Conservation (phyloP, 2,113 vertebrate genomes). For the Vanacampus margaritifer region DNA sequence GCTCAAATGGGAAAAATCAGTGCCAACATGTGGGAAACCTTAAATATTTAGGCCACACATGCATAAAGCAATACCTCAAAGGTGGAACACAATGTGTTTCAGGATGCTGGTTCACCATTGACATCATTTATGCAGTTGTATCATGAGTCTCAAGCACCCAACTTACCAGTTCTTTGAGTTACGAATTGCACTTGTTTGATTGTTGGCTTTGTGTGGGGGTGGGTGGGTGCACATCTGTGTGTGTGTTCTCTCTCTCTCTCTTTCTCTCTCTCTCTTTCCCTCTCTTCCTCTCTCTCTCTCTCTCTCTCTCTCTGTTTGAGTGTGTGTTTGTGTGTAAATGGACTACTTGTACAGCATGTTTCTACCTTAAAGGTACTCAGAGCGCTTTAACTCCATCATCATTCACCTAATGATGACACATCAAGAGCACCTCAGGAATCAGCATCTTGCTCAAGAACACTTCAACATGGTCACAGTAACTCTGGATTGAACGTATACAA, state of each 20-base stretch:
- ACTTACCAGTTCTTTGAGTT: background rate
- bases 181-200: background rate
- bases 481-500: background rate
- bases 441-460: background rate
- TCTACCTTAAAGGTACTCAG: background rate
- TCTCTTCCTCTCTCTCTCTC: too few species aligned
- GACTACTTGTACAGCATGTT: background rate
- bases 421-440: too few species aligned
- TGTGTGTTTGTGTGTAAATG: conserved; percentile 13
- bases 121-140: background rate
- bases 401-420: background rate
- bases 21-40: conserved; percentile 2
- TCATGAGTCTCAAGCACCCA: background rate
- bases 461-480: background rate
- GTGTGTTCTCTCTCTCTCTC: background rate
- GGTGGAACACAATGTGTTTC: background rate
- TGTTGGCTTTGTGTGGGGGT: conserved; percentile 6
- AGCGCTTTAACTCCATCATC: background rate
- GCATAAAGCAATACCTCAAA: background rate
- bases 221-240: conserved; percentile 14
- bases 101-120: background rate
- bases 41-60: background rate
- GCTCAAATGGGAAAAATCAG: conserved; percentile 3
- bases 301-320: too few species aligned
- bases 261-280: too few species aligned